Conservation (phyloP, 2,113 vertebrate species). For the Gadus chalcogrammus region DNA sequence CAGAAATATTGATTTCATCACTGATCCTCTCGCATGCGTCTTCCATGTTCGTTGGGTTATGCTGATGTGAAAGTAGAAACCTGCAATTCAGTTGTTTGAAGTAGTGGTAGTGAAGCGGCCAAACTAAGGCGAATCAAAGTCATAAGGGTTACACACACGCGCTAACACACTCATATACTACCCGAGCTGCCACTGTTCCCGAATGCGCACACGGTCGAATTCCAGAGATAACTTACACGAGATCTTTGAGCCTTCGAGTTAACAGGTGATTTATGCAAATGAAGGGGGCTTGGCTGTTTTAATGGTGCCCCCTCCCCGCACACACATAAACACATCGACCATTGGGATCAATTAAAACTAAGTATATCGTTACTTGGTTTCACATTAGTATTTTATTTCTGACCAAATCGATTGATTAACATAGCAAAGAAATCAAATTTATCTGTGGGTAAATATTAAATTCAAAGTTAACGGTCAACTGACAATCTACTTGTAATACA, state of each 20-base stretch:
- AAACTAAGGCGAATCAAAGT: slow-evolving; percentile 1
- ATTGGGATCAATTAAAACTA: background rate
- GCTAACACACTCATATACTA: too few species aligned
- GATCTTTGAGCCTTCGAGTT: slow-evolving; percentile 72
- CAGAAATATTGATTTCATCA: too few species aligned
- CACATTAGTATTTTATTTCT: slow-evolving; percentile 59
- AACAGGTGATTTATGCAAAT: slow-evolving; percentile 36
- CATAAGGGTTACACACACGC: background rate
- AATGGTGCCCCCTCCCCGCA: background rate
- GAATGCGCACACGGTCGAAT: slow-evolving; percentile 34
- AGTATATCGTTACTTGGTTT: slow-evolving; percentile 10
- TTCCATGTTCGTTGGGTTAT: slow-evolving; percentile 44
- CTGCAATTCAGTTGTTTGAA: background rate
- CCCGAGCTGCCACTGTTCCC: slow-evolving; percentile 20
- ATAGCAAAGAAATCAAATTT: slow-evolving; percentile 58
- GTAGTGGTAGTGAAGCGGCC: slow-evolving; percentile 14
- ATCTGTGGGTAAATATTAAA: slow-evolving; percentile 40
- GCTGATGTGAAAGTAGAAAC: background rate
- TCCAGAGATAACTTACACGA: slow-evolving; percentile 52
- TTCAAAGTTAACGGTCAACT: slow-evolving; percentile 38
- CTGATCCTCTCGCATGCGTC: slow-evolving; percentile 33
- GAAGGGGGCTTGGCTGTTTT: too few species aligned
- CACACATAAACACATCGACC: background rate
- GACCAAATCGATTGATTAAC: slow-evolving; percentile 47
- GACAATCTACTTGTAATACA: slow-evolving; percentile 18